Conservation (phyloP, 2,888 invertebrate genomes). For the Leptinotarsa juncta region DNA sequence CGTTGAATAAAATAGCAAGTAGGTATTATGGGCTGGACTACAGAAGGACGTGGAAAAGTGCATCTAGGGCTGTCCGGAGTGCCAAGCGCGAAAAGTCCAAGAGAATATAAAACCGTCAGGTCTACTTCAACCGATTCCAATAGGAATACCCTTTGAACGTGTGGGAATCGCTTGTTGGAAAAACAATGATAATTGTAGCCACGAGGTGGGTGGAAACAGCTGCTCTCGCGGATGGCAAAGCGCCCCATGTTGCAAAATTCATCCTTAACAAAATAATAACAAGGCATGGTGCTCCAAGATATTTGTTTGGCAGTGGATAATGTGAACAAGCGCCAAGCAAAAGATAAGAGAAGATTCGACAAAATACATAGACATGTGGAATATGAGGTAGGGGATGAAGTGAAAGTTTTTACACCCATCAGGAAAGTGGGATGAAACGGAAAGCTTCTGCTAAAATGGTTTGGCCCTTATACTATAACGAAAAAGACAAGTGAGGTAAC, state of each 20-base stretch:
- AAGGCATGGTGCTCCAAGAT: not conserved
- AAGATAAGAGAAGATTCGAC: not conserved
- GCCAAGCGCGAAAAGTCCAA: slow-evolving; percentile 36
- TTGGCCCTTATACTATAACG: too few species aligned
- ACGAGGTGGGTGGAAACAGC: slow-evolving; percentile 27
- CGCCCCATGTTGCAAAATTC: too few species aligned
- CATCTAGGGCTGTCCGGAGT: slow-evolving; percentile 38
- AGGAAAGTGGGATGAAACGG: not conserved
- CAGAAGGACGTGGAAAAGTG: slow-evolving; percentile 36
- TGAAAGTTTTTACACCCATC: too few species aligned
- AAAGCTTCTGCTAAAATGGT: too few species aligned
- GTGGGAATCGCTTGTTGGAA: slow-evolving; percentile 31
- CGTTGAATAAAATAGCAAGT: slow-evolving; percentile 30
- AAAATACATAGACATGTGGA: not conserved
- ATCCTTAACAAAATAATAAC: not conserved
- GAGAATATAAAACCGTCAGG: not conserved
- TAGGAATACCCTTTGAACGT: slow-evolving; percentile 13
- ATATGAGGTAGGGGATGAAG: not conserved
- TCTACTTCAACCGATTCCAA: slow-evolving; percentile 36
- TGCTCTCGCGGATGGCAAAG: not conserved
- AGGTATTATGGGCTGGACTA: slow-evolving; percentile 35
- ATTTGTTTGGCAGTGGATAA: not conserved
- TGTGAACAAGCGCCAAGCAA: not conserved
- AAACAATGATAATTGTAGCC: slow-evolving; percentile 45
- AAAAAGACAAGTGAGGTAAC: not conserved